phyloP scores from a whole-genome alignment of 2,888 invertebrate genomes.

The Anoncus sp. region DNA sequence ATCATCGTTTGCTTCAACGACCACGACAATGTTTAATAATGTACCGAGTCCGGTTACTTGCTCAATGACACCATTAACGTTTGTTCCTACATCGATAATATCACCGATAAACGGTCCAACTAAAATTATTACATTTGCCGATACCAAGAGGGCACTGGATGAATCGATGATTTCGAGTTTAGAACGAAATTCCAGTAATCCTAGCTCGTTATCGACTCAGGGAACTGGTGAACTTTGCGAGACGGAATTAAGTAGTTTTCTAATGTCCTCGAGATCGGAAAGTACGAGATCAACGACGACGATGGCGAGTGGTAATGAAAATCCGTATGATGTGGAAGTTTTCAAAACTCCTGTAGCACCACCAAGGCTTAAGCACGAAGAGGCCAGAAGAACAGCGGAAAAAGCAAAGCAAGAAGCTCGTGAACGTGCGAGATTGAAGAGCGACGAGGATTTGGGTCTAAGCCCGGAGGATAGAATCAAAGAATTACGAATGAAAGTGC shows the following conservation, averaged over 20 bases:
- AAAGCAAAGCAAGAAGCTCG: slow-evolving; percentile 87
- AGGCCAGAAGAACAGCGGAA: slow-evolving; percentile 84
- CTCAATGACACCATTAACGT: slow-evolving; percentile 53
- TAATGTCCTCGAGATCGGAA: slow-evolving; percentile 34
- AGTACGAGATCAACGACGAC: too few species aligned
- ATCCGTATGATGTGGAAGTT: slow-evolving; percentile 74
- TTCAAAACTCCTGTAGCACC: slow-evolving; percentile 85
- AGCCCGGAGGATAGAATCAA: slow-evolving; percentile 88
- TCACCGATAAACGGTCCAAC: slow-evolving; percentile 72
- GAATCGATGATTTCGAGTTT: slow-evolving; percentile 51
- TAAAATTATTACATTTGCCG: slow-evolving; percentile 74
- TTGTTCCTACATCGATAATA: slow-evolving; percentile 74
- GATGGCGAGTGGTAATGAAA: slow-evolving; percentile 12
- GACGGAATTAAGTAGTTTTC: slow-evolving; percentile 13
- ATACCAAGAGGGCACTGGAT: slow-evolving; percentile 69
- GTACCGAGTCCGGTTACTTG: slow-evolving; percentile 63
- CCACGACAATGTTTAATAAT: slow-evolving; percentile 61
- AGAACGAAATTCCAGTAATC: slow-evolving; percentile 25
- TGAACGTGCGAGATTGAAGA: slow-evolving; percentile 87
- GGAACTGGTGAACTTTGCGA: slow-evolving; percentile 35
- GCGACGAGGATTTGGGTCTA: slow-evolving; percentile 90
- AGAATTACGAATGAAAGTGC: slow-evolving; percentile 84
- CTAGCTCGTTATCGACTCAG: slow-evolving; percentile 26
- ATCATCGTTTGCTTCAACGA: slow-evolving; percentile 80
- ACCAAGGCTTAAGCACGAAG: slow-evolving; percentile 83